Base-by-base conservation (phyloP, 2,888 invertebrate genomes). In the Xestia xanthographa region DNA sequence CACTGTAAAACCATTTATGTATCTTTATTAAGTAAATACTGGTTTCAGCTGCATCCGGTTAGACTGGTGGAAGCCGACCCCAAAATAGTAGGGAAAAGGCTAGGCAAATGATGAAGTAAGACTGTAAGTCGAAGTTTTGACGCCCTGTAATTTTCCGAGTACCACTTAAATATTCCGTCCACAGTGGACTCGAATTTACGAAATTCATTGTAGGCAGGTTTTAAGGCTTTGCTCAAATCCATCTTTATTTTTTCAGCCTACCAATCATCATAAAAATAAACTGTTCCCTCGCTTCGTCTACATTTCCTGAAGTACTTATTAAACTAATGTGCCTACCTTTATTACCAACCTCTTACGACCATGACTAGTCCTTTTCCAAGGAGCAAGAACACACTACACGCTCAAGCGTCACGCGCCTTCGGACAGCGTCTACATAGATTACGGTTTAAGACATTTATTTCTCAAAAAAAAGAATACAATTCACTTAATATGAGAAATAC, bases 301-400 rank as follows among this genome's bases (percentile, higher is more conserved):
- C 26, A 50, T 79, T 82, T 79, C 63, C 63, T 68, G 26, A 72
- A 74, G 62, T 56, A 72, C 65, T 65, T 73, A 75, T 67, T 22
- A 53, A 60, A 72, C 41, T 63, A 78, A 84, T 66, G 70, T 77
- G 58, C 65, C 45, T 77, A 48, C 67, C 53, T 41, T 63, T 68
- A 72, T 69, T 66, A 74, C 41, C 26, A 5, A 5, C 62, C 65
- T 56, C 60, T 74, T 75, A 63, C 41, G 26, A 22, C 1, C 2
- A 34, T 84, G 77, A 85, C 66, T 67, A 5, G 72, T 22, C 48
- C 12, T 69, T 84, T 80, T 68, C 1, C 43, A 62, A 63, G n/a
- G 53, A 79, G 22, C 34, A 60, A 12, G 9, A 63, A 41, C 20
- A 20, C 14, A 56, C 20, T 20, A 14, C 14, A 20, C 17, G 3